phyloP scores from a whole-genome alignment of 2,888 invertebrate genomes.

The Bruchidius siliquastri region DNA sequence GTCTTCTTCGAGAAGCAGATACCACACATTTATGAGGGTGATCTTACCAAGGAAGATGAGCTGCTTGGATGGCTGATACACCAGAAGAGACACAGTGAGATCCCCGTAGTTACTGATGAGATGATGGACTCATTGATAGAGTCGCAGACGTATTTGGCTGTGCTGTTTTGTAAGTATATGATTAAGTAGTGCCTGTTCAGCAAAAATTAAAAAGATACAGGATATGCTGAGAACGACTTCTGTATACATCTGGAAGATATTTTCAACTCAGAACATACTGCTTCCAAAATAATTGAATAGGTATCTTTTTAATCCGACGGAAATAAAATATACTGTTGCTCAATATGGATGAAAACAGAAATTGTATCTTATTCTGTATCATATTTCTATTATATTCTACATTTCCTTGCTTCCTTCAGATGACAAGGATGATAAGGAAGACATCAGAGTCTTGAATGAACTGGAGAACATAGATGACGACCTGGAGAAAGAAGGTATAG shows the following conservation, averaged over 20 bases:
- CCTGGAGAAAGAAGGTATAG: constrained; percentile 82
- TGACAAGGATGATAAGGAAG: constrained; percentile 86
- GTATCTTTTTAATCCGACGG: no score
- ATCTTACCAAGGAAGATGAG: constrained; percentile 85
- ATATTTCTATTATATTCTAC: no score
- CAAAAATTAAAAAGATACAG: no score
- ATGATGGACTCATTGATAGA: constrained; percentile 89
- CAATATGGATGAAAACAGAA: no score
- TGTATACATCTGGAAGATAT: no score
- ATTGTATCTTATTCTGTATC: no score
- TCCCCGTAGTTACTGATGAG: constrained; percentile 88
- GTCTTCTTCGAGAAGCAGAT: constrained; percentile 66
- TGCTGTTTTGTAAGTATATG: constrained; percentile 80
- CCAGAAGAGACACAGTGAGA: constrained; percentile 85
- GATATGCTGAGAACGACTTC: no score
- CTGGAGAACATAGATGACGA: constrained; percentile 91
- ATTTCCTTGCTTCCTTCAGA: no score
- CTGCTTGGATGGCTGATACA: constrained; percentile 85
- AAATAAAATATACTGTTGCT: no score
- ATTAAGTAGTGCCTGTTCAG: neutral
- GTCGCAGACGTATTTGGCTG: constrained; percentile 74
- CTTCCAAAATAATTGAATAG: no score
- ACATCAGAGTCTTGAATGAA: constrained; percentile 80
- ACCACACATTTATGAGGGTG: constrained; percentile 59
- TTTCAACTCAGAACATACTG: no score